Evolutionary conservation across 2,888 invertebrate species (phyloP).

Genomic region (Drosophila helvetica): DNA sequence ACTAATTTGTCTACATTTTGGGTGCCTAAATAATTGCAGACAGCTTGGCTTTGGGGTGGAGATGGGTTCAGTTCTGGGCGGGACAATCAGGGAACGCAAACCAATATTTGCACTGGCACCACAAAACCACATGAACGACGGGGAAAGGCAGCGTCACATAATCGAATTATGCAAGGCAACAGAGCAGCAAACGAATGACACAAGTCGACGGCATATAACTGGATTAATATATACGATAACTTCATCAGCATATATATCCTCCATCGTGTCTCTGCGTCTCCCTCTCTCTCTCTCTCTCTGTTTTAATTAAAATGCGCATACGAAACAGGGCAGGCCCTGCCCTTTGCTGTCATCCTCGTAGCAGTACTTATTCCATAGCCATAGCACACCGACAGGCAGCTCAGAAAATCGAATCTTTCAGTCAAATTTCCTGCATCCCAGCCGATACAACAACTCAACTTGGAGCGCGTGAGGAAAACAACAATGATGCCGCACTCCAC

Average conservation of each 20-base stretch:
- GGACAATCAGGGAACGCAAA: constrained; percentile 62
- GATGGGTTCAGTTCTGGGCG: constrained; percentile 14
- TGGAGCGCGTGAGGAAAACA: constrained; percentile 1
- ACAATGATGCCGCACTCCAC: constrained; percentile 41
- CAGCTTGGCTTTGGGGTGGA: constrained; percentile 7
- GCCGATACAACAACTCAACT: constrained; percentile 11
- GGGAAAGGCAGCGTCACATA: constrained; percentile 52
- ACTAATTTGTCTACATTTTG: constrained; percentile 73
- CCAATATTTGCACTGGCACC: constrained; percentile 63
- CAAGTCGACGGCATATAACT: constrained; percentile 49
- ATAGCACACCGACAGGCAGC: constrained; percentile 1
- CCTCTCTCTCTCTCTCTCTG: constrained; percentile 14
- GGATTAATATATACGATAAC: constrained; percentile 71
- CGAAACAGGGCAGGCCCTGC: constrained; percentile 51
- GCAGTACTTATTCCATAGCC: background rate
- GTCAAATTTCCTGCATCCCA: constrained; percentile 56
- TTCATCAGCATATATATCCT: constrained; percentile 28
- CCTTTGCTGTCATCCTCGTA: constrained; percentile 26
- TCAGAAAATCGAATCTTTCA: constrained; percentile 56
- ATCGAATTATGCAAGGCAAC: constrained; percentile 71
- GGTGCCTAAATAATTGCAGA: constrained; percentile 65
- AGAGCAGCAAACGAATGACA: constrained; percentile 26
- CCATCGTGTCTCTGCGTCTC: constrained; percentile 12
- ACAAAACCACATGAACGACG: background rate
- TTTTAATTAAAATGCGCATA: constrained; percentile 74